Conservation (phyloP, 1,140 invertebrate genomes). For the Cotesia vestalis region DNA sequence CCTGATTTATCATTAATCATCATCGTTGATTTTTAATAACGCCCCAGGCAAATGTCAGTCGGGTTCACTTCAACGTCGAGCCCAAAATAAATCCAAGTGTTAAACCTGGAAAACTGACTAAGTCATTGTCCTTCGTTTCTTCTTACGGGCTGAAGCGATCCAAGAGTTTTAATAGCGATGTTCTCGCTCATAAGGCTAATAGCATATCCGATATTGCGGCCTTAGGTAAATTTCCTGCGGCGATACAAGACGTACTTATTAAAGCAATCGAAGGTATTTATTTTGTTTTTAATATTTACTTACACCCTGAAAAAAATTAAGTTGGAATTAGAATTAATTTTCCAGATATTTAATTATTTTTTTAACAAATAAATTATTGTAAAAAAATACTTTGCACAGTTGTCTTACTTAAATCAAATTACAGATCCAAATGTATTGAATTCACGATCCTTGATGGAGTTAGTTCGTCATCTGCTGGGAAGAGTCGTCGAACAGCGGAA, state of each 20-base stretch:
- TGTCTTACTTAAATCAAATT: not conserved
- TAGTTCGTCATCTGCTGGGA: slow-evolving; percentile 81
- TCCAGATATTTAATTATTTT: not conserved
- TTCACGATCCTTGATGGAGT: slow-evolving; percentile 82
- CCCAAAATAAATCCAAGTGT: slow-evolving; percentile 48
- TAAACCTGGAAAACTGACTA: slow-evolving; percentile 60
- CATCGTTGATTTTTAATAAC: not conserved
- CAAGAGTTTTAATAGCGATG: slow-evolving; percentile 80
- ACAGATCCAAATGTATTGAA: slow-evolving; percentile 81
- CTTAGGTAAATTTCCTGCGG: slow-evolving; percentile 76
- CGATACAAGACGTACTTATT: slow-evolving; percentile 76
- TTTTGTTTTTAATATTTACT: slow-evolving; percentile 25
- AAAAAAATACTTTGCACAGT: slow-evolving; percentile 53
- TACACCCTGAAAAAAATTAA: no score
- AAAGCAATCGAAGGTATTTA: slow-evolving; percentile 73
- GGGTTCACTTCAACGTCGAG: slow-evolving; percentile 66
- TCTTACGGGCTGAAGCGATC: slow-evolving; percentile 77
- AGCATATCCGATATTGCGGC: slow-evolving; percentile 75
- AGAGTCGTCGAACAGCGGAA: slow-evolving; percentile 80
- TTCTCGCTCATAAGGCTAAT: slow-evolving; percentile 65
- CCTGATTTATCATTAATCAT: slow-evolving; percentile 3
- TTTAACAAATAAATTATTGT: not conserved
- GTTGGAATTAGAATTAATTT: no score
- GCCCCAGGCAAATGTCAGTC: slow-evolving; percentile 46
- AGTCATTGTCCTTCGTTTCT: slow-evolving; percentile 61